Percentiles rank a stretch among this genome's conserved stretches.
phyloP scores from a whole-genome alignment of 2,888 invertebrate genomes.

The Stenodera caucasica region DNA sequence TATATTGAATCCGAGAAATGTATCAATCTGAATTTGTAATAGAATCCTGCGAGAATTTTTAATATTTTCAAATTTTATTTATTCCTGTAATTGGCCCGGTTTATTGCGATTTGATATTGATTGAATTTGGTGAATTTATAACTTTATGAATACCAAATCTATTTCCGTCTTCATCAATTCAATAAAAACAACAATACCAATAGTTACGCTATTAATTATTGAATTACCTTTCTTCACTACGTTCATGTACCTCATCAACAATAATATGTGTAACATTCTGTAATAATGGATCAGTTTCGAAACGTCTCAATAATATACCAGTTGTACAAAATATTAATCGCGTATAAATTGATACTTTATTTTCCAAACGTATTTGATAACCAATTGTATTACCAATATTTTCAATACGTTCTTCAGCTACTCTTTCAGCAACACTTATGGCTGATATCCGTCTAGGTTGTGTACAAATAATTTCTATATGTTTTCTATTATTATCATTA shows the following conservation, averaged over 20 bases:
- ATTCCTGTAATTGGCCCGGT: too few species aligned
- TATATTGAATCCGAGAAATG: neutral
- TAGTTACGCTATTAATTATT: constrained; percentile 38
- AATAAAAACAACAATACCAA: neutral
- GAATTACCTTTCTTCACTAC: constrained; percentile 76
- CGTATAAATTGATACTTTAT: constrained; percentile 74
- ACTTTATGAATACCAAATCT: too few species aligned
- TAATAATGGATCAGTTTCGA: constrained; percentile 77
- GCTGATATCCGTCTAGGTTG: constrained; percentile 92
- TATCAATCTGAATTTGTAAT: neutral
- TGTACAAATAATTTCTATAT: constrained; percentile 86
- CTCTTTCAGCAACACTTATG: constrained; percentile 88
- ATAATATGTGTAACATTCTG: constrained; percentile 80
- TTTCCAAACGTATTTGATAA: constrained; percentile 78
- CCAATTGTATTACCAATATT: constrained; percentile 68
- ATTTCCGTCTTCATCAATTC: too few species aligned
- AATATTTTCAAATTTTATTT: too few species aligned
- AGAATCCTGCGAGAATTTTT: neutral
- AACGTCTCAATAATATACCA: constrained; percentile 81
- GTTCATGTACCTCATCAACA: constrained; percentile 92
- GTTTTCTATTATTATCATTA: constrained; percentile 58
- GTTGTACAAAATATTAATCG: constrained; percentile 91
- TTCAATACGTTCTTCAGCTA: constrained; percentile 83
- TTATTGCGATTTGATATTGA: too few species aligned
- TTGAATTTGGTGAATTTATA: too few species aligned